Conservation (phyloP, 1,140 invertebrate genomes). For the Chrysopa pallens region DNA sequence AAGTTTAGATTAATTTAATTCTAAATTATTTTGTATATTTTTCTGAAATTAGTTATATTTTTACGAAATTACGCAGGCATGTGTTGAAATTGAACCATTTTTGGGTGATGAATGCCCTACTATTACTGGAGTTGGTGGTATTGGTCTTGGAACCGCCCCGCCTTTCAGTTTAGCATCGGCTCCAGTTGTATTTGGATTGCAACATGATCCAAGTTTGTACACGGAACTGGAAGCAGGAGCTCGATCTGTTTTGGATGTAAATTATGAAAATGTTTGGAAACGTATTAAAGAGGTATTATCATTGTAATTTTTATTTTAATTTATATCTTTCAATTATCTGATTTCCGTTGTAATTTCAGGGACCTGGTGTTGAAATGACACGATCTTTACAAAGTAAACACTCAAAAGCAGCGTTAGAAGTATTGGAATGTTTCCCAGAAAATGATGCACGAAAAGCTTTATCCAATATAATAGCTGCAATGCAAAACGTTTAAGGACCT, state of each 20-base stretch:
- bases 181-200: constrained; percentile 66
- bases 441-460: constrained; percentile 58
- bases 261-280: constrained; percentile 40
- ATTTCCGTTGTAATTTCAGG: constrained; percentile 18
- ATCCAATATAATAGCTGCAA: constrained; percentile 61
- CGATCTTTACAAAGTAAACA: constrained; percentile 58
- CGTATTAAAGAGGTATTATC: constrained; percentile 15
- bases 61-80: constrained; percentile 21
- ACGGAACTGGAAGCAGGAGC: constrained; percentile 50
- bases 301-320: not conserved
- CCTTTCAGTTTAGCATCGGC: constrained; percentile 58
- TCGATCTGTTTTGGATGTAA: constrained; percentile 51
- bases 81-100: constrained; percentile 42
- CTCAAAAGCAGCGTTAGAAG: constrained; percentile 51
- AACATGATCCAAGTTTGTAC: constrained; percentile 51
- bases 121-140: constrained; percentile 1
- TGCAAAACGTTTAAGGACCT: constrained; percentile 36
- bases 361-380: constrained; percentile 53
- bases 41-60: too few relatives aligned
- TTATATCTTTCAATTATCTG: constrained; percentile 1
- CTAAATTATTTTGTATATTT: too few relatives aligned
- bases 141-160: constrained; percentile 30
- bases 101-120: constrained; percentile 17
- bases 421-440: constrained; percentile 51
- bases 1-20: too few relatives aligned